Conservation (phyloP, 1,140 invertebrate species). For the Mamestra configurata region DNA sequence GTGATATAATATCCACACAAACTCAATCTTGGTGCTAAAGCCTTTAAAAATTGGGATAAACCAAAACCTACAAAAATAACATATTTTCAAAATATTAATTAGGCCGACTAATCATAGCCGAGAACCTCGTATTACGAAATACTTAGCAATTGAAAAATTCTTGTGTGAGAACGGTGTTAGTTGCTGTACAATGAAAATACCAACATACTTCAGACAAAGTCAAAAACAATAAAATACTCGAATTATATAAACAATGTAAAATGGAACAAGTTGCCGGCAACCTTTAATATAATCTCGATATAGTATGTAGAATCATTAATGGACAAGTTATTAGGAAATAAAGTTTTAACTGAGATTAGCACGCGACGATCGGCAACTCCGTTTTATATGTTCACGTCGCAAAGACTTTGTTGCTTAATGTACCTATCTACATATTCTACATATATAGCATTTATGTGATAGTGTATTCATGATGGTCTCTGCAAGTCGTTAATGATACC, state of each 20-base stretch:
- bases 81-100: not conserved
- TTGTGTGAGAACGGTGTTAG: constrained; percentile 22
- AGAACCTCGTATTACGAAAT: not conserved
- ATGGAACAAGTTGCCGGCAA: too few species aligned
- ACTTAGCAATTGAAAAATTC: constrained; percentile 2
- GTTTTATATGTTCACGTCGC: constrained; percentile 23
- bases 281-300: not conserved
- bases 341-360: constrained; percentile 22
- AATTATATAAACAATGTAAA: not conserved
- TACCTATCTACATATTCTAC: not conserved
- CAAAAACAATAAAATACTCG: not conserved
- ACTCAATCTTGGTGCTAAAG: too few species aligned
- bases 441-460: not conserved
- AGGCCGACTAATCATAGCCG: not conserved
- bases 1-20: too few species aligned
- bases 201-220: not conserved
- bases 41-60: too few species aligned
- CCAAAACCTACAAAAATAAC: too few species aligned
- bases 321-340: constrained; percentile 18
- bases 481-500: too few species aligned
- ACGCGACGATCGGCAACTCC: not conserved
- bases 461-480: not conserved
- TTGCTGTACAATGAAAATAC: not conserved
- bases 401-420: constrained; percentile 35
- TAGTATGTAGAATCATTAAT: not conserved